Percentiles rank a stretch among this genome's conserved stretches.
phyloP scores from a whole-genome alignment of 92 coral and sea anemone genomes.

The Nematostella vectensis region DNA sequence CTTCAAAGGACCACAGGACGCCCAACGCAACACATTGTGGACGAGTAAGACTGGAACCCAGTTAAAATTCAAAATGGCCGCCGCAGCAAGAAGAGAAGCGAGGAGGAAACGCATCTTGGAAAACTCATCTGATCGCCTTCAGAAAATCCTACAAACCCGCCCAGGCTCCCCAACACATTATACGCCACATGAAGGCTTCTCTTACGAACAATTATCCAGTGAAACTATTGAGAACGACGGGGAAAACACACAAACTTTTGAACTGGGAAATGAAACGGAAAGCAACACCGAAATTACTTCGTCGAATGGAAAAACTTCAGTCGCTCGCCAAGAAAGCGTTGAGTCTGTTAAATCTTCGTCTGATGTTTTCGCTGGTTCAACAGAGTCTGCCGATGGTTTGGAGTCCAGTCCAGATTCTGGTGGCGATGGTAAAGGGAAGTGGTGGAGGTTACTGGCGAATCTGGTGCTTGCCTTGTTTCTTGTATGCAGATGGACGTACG shows the following conservation, averaged over 20 bases:
- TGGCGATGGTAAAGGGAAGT: no score
- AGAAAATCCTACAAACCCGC: constrained; percentile 51
- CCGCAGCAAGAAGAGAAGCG: constrained; percentile 47
- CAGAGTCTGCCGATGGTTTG: no score
- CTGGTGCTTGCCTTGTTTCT: constrained; percentile 22
- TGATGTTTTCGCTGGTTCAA: no score
- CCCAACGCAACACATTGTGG: no score
- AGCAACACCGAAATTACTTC: no score
- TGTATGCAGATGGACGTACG: constrained; percentile 29
- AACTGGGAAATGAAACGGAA: no score
- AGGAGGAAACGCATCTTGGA: constrained; percentile 54
- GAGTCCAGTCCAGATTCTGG: no score
- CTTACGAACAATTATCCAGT: neutral
- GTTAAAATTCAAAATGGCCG: constrained; percentile 49
- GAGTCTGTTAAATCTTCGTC: no score
- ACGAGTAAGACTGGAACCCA: neutral
- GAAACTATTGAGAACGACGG: neutral
- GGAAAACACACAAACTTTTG: no score
- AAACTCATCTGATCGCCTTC: constrained; percentile 52
- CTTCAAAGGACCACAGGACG: no score
- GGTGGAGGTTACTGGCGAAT: constrained; percentile 28
- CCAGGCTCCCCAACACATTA: neutral
- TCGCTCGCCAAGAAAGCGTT: no score
- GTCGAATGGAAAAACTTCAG: no score
- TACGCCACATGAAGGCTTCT: neutral